These are phyloP conservation scores for Stegana nigrithorax DNA, from an alignment of 2,888 invertebrate genomes.

Conservation along the genomic window DNA sequence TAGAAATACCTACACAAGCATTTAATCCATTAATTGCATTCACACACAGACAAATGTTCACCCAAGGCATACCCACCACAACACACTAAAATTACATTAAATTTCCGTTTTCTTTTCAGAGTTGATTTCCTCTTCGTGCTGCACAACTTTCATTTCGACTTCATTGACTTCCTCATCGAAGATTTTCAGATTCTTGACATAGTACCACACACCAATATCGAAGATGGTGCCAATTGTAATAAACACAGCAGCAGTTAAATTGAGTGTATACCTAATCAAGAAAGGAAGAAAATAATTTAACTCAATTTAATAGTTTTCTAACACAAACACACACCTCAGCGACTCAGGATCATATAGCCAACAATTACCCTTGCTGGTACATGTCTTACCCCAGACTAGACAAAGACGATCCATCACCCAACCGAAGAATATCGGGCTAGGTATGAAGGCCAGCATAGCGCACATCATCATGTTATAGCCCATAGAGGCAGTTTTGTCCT, in stretches of 20 bases:
- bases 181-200: slow-evolving; percentile 76
- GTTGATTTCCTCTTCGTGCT: slow-evolving; percentile 62
- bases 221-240: slow-evolving; percentile 75
- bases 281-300: neutral
- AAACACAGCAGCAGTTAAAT: slow-evolving; percentile 76
- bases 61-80: neutral
- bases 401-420: slow-evolving; percentile 75
- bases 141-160: slow-evolving; percentile 64
- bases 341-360: slow-evolving; percentile 79
- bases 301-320: neutral
- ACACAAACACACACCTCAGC: slow-evolving; percentile 63
- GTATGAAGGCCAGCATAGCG: slow-evolving; percentile 79
- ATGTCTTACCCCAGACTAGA: slow-evolving; percentile 80
- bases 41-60: neutral
- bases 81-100: slow-evolving; percentile 40
- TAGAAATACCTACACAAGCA: no score
- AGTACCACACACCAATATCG: slow-evolving; percentile 77
- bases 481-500: slow-evolving; percentile 80
- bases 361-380: slow-evolving; percentile 78
- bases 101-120: slow-evolving; percentile 66
- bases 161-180: slow-evolving; percentile 74
- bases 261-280: slow-evolving; percentile 72
- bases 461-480: slow-evolving; percentile 77
- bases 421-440: slow-evolving; percentile 82
- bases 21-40: no score